phyloP scores from a whole-genome alignment of 2,888 invertebrate genomes.

The Therioaphis trifolii region DNA sequence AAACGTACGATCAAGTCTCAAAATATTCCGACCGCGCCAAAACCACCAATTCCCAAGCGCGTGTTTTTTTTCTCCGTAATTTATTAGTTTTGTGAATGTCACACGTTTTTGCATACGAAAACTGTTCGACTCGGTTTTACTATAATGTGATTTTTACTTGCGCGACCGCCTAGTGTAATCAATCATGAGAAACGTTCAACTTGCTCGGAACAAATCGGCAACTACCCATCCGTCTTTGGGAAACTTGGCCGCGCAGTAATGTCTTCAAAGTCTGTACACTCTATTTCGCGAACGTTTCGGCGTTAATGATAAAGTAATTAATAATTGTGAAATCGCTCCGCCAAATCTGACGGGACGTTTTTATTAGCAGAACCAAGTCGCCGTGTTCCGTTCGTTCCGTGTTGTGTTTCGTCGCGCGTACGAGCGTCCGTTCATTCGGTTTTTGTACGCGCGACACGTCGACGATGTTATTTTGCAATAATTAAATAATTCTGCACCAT shows the following conservation, averaged over 20 bases:
- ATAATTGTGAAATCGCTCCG: background rate
- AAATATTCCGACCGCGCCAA: background rate
- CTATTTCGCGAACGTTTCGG: background rate
- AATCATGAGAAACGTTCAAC: conserved; percentile 28
- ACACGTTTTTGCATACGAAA: background rate
- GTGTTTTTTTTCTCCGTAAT: no score
- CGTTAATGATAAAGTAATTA: background rate
- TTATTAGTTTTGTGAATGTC: no score
- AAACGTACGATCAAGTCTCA: background rate
- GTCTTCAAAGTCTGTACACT: conserved; percentile 15
- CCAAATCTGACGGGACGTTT: background rate
- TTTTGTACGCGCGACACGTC: no score
- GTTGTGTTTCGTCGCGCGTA: background rate
- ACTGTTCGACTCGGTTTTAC: background rate
- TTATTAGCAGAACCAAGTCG: background rate
- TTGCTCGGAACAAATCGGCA: conserved; percentile 11
- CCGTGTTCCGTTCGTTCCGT: background rate
- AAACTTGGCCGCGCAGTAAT: background rate
- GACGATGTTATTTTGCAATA: no score
- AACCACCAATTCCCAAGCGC: no score
- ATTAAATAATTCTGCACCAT: background rate
- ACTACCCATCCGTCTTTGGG: conserved; percentile 4
- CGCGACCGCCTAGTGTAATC: background rate
- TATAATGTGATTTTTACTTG: conserved; percentile 10
- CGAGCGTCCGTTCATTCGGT: background rate